Base-by-base conservation (phyloP, 1,140 invertebrate species). In the Muscidifurax raptorellus region DNA sequence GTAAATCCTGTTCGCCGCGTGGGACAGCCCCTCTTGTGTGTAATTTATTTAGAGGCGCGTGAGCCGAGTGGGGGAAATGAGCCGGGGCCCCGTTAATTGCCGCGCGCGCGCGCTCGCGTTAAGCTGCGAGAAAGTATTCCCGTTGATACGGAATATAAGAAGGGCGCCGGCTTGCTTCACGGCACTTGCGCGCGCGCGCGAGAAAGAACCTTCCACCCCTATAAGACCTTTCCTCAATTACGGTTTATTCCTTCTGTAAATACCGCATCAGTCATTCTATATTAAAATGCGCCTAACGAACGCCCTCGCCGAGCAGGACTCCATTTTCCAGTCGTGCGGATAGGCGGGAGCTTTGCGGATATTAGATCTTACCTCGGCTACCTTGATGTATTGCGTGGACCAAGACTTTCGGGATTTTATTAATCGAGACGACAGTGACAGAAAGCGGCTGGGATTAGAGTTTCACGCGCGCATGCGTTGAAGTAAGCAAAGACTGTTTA, bases 1-100 rank as follows among this genome's bases (percentile, higher is more conserved):
- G 88, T 90, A 92, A 91, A 92, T 92, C 90, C 88, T 88, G 86
- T 86, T 88, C 88, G 86, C 87, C 86, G 86, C 86, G 87, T 88
- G 89, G 89, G 87, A 87, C 86, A 84, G 87, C 88, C 86, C 87
- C 88, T 87, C 32, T 59, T n/a, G 75, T 66, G 67, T 85, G 89
- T 92, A 92, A 92, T 93, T 93, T 92, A 93, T 92, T 92, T 90
- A 90, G 86, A 88, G 64, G 59, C n/a, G 78, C 66, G 30, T 44
- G 27, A 59, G 44, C n/a, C 10, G 66, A 22, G 47, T 64, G 13
- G 88, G 86, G 88, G 82, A 89, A 91, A 90, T 88, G 88, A 91
- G 88, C 85, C 75, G 83, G 75, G 67, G 67, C 69, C 85, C 87
- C 87, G 89, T 93, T 93, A 93, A 93, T 93, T 91, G 91, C 89